Evolutionary conservation across 2,888 invertebrate species (phyloP), one percentile per base, ranked within the genome.

Genomic region (Escarpia spicata): DNA sequence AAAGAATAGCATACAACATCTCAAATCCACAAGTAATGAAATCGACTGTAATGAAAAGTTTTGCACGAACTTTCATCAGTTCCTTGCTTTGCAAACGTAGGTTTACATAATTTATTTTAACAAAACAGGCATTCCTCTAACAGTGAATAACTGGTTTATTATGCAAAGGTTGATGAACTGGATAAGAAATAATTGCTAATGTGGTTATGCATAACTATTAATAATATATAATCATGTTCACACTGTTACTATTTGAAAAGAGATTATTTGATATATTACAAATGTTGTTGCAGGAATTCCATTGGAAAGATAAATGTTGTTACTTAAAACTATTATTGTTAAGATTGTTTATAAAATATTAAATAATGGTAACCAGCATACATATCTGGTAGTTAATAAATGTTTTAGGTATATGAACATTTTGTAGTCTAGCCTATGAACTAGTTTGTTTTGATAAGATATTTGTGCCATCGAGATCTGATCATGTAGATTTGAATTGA

Each of bases 331-430:
- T 75, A 26, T 75, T 75, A 26, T 75, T 75, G 19, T 75, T 75
- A n/a, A 75, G 75, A 75, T 75, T 75, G n/a, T 75, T 75, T 75
- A 75, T 52, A 52, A n/a, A 75, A 75, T 75, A 26, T 75, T 75
- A 75, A 3, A 75, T 26, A 75, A 75, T 6, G 19, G 0, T 37
- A 37, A 37, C 37, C 37, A 37, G 37, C 37, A 37, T 37, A 2
- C 4, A 75, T 26, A 26, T 19, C n/a, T 75, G 26, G 52, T 52
- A 9, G 52, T 52, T 52, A 15, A 15, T 75, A 26, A 75, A 26
- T 75, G 19, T 75, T 19, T n/a, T 19, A 75, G 26, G 75, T 26
- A 6, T 26, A 75, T n/a, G 19, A 75, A 75, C 19, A 75, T 75
- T 75, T 19, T 75, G 75, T 75, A 75, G 26, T 75, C 19, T 75